Evolutionary conservation across 2,113 vertebrate species (phyloP).

Genomic region (Entelurus aequoreus): DNA sequence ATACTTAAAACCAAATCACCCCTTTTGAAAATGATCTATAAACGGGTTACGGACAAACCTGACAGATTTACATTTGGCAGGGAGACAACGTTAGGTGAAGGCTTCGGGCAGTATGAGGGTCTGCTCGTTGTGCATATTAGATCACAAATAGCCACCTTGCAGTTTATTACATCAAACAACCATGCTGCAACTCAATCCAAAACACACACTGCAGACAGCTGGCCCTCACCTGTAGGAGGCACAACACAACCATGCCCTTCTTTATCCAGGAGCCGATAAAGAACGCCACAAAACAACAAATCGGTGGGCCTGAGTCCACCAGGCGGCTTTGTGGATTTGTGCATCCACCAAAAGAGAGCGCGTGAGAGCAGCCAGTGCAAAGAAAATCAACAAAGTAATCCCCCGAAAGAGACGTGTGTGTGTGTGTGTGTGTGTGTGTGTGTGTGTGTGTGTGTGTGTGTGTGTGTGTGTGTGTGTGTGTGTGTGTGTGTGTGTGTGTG

Average conservation of each 20-base stretch:
- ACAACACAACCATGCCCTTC: background rate
- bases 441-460: slow-evolving; percentile 19
- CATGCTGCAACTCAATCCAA: slow-evolving; percentile 27
- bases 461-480: slow-evolving; percentile 3
- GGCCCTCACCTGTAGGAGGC: background rate
- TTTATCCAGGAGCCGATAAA: background rate
- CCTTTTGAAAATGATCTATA: slow-evolving; percentile 34
- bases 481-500: slow-evolving; percentile 33
- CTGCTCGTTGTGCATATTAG: slow-evolving; percentile 21
- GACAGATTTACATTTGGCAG: slow-evolving; percentile 10
- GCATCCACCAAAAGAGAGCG: slow-evolving; percentile 41
- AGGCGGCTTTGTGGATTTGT: slow-evolving; percentile 55
- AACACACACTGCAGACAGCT: background rate
- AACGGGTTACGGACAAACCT: slow-evolving; percentile 29
- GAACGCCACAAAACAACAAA: slow-evolving; percentile 36
- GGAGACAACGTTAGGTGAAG: slow-evolving; percentile 8
- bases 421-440: slow-evolving; percentile 33
- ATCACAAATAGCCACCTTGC: slow-evolving; percentile 37
- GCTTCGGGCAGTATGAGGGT: slow-evolving; percentile 17
- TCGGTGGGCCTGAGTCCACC: slow-evolving; percentile 40
- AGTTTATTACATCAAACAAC: slow-evolving; percentile 39
- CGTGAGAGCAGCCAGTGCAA: slow-evolving; percentile 48
- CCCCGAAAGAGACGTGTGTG: slow-evolving; percentile 21
- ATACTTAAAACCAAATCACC: slow-evolving; percentile 24
- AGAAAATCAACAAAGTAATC: slow-evolving; percentile 55